These are phyloP conservation scores for Redunca redunca DNA, from an alignment of 2,113 vertebrate species.

Conservation along the genomic window DNA sequence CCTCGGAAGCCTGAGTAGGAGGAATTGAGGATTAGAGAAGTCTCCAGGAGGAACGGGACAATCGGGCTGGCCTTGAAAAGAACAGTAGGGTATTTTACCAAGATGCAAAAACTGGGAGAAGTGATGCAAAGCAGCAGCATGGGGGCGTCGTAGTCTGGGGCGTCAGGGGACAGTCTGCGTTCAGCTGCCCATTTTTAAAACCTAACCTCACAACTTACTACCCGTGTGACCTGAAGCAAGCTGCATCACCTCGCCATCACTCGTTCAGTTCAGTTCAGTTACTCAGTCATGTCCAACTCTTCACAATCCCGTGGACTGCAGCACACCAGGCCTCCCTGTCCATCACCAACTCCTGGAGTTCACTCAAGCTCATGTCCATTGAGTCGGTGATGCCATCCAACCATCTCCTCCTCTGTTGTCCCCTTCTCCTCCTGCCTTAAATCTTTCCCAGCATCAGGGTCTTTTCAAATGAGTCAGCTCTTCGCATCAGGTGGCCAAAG, in stretches of 20 bases:
- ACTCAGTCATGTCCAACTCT: neutral
- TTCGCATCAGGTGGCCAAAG: neutral
- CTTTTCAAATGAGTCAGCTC: neutral
- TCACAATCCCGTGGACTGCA: accelerated
- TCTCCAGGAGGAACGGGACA: neutral
- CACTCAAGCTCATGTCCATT: neutral
- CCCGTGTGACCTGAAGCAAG: neutral
- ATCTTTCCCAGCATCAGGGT: neutral
- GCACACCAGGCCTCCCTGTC: neutral
- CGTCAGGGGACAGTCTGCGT: neutral
- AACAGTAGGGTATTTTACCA: neutral
- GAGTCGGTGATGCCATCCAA: neutral
- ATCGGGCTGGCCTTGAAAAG: neutral
- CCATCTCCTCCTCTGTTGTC: neutral
- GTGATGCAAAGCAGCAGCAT: neutral
- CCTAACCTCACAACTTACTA: neutral
- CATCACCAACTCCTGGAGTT: neutral
- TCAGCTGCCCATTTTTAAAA: neutral
- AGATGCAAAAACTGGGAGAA: neutral
- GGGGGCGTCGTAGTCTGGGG: neutral
- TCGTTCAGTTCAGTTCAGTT: neutral
- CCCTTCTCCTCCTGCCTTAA: neutral
- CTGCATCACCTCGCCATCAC: neutral
- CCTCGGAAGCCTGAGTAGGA: neutral
- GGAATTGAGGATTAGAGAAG: neutral